Evolutionary conservation across 2,888 invertebrate species (phyloP), one percentile per base, ranked within the genome.

Genomic region (Cordilura impudica): DNA sequence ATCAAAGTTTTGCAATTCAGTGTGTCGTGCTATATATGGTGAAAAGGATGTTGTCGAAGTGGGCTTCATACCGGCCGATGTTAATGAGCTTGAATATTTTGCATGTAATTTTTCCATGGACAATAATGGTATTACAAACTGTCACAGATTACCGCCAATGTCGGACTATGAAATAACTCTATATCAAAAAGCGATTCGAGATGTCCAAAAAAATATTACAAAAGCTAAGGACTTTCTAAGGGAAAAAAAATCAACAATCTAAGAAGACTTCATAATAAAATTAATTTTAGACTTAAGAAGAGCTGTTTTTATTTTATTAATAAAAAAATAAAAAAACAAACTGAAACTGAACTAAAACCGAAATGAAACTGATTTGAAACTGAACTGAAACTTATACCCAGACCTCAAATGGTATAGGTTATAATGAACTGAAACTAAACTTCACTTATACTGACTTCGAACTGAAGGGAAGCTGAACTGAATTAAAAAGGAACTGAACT

Each of bases 11-110:
- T 93, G 95, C 49, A 91, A 93, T 86, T 94, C 97, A 1, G 91
- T 98, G 47, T 92, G 98, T 69, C 92, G 93, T 71, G 99, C 95
- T 10, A 91, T 98, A 90, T 93, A 85, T 5, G 84, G 98, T 98
- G 0, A 98, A 98, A 19, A 99, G 98, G 1, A 92, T 98, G 6
- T 98, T 98, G 2, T 98, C 98, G 98, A 98, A 89, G 98, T 98
- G 89, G 94, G 97, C 0, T 99, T 94, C 91, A 94, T 99, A 39
- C 16, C 92, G 93, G 81, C 98, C 98, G 0, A 93, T 95, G 0
- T 66, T 79, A 86, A 91, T 96, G 97, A 96, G 82, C 94, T 96
- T 0, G 91, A 93, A 60, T 99, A 97, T 90, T 99, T 99, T 91
- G 94, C 98, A 2, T 97, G 96, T 56, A 98, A 98, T 5, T 87